Evolutionary conservation across 1,140 invertebrate genomes (phyloP), one percentile per base, ranked within the genome.

Genomic region (Camponotus floridanus): DNA sequence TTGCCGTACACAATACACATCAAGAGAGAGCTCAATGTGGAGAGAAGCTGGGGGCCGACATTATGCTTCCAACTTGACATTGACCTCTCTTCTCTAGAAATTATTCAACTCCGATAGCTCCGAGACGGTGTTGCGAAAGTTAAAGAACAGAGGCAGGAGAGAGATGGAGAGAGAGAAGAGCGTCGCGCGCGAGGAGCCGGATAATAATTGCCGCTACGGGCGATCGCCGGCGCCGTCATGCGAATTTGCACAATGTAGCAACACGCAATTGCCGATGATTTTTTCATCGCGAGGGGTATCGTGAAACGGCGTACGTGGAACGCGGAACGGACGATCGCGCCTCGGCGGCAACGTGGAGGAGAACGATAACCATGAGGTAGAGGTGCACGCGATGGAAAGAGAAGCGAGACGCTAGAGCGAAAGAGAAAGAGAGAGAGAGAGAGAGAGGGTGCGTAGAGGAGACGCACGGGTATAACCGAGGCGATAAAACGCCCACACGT

Each of bases 401-500:
- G 85, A 45, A 55, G 42, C 0, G 70, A 26, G 26, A 26, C 26
- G 26, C 6, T 4, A 39, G 36, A 39, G 36, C 39, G 39, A 8
- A 71, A 0, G 13, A 13, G 2, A n/a, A 33, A 42, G 21, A 26
- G 33, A 42, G 33, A 21, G 45, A 68, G 76, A 64, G 64, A 55
- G 48, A 36, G 45, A 67, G 61, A 74, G 68, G 48, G 48, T 59
- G 51, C 80, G 67, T 79, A 74, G 48, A 55, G 78, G 48, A 55
- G 83, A 86, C 87, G 79, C 79, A 88, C 87, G 78, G 31, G 84
- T 85, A 90, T 89, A 90, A 89, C 88, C 85, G 87, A 90, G 88
- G 87, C 88, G 87, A 90, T 90, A 90, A 90, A 90, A 90, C 88
- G 88, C 88, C 87, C 88, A 90, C 88, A 88, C 87, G 87, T 89